These are phyloP conservation scores for Coptodon rendalli DNA, from an alignment of 2,113 vertebrate genomes.

Conservation along the genomic window DNA sequence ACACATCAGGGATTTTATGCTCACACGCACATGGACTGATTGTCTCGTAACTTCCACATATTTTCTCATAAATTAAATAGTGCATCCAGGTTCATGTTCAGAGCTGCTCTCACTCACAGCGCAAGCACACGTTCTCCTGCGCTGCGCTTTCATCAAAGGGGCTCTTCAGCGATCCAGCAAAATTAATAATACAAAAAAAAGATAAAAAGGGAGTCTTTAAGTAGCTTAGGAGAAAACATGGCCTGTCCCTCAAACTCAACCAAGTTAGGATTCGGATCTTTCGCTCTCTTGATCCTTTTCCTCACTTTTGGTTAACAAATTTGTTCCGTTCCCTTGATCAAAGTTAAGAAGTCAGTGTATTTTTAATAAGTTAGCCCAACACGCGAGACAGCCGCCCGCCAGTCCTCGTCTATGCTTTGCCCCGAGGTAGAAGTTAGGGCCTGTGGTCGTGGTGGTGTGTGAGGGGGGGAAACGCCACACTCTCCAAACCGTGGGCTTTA, in stretches of 20 bases:
- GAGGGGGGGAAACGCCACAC: neutral
- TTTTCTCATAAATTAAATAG: slow-evolving; percentile 95
- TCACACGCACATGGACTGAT: slow-evolving; percentile 76
- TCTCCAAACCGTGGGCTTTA: neutral
- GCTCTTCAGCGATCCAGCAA: slow-evolving; percentile 48
- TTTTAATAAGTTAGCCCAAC: slow-evolving; percentile 59
- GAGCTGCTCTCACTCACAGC: slow-evolving; percentile 64
- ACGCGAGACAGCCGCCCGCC: slow-evolving; percentile 25
- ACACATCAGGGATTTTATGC: slow-evolving; percentile 29
- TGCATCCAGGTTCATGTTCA: slow-evolving; percentile 88
- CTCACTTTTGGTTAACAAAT: slow-evolving; percentile 38
- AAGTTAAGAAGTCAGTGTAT: slow-evolving; percentile 58
- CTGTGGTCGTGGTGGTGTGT: neutral
- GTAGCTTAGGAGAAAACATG: slow-evolving; percentile 63
- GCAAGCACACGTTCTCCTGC: slow-evolving; percentile 16
- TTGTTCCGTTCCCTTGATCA: slow-evolving; percentile 67
- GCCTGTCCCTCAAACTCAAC: slow-evolving; percentile 47
- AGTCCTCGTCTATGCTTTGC: slow-evolving; percentile 26
- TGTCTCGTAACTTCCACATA: slow-evolving; percentile 90
- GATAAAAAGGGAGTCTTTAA: slow-evolving; percentile 50
- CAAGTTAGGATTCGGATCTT: slow-evolving; percentile 16
- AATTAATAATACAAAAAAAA: slow-evolving; percentile 3
- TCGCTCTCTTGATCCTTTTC: slow-evolving; percentile 40
- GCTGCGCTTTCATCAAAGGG: slow-evolving; percentile 54
- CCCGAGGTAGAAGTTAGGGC: slow-evolving; percentile 55